Evolutionary conservation across 2,113 vertebrate genomes (phyloP), one percentile per base, ranked within the genome.

Genomic region (Chlorodrepanis virens): DNA sequence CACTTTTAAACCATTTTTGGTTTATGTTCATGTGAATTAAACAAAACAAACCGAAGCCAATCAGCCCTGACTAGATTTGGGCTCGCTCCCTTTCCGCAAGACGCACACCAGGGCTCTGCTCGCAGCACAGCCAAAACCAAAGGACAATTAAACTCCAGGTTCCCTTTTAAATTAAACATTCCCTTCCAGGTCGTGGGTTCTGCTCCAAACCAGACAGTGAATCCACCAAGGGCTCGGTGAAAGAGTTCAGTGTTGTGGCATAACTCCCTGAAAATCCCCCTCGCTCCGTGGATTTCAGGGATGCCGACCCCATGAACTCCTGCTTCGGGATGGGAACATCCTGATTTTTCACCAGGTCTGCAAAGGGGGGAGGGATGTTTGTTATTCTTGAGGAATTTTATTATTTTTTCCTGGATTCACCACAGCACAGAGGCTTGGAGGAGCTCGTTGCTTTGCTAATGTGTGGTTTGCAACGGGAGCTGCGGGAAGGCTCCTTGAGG

Each of bases 391-490:
- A 88, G 53, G 72, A 45, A 28, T 50, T 76, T 64, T 74, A 25
- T 27, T 13, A 12, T 83, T 42, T 69, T 77, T 61, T 50, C 74
- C 71, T 91, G 90, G 86, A 89, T 90, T 40, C 68, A 25, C 86
- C 60, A 67, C n/a, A 39, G 72, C 63, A 40, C 47, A 9, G 65
- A 12, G 18, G 47, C 31, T 22, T 78, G 88, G 86, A 92, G 92
- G 92, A 96, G 74, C 77, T 87, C 72, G 49, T 75, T 72, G 95
- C 93, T 79, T 93, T 96, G 80, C 90, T 95, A 94, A 96, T 94
- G 92, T 87, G 94, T 92, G 93, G 95, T 93, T 95, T 96, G 96
- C 96, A 96, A 92, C 44, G 3, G 77, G 94, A 93, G 90, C 90
- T 49, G 60, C 5, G 2, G 93, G 74, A 96, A 92, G 69, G 92